Evolutionary conservation across 2,888 invertebrate genomes (phyloP), one percentile per base, ranked within the genome.

Genomic region (Julus scanicus): DNA sequence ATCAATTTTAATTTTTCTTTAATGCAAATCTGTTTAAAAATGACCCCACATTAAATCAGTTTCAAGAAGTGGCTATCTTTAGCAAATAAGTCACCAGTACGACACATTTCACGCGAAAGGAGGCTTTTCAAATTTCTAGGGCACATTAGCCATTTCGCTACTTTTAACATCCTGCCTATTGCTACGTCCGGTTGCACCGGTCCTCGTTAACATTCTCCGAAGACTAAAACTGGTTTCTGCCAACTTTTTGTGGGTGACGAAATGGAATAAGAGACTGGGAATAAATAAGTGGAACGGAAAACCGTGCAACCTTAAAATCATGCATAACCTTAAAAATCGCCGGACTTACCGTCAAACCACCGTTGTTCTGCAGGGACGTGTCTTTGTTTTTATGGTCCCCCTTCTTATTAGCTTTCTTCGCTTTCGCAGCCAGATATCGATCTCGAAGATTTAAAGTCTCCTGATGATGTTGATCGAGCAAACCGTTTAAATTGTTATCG

Each of bases 381-480:
- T 84, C 84, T 39, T 85, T 88, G 49, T 95, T 96, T 93, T 96
- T 96, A 90, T 93, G 93, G 89, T 93, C 92, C 40, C 87, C 89
- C 93, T 97, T 97, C 92, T 94, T 94, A 89, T 96, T 95, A 90
- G 96, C 95, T 90, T 96, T 94, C 93, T 98, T 98, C 90, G 96
- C 95, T 92, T 97, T 98, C 92, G 96, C 96, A 93, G 98, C 98
- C 91, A 97, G 94, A 93, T 95, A 98, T 90, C 97, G 95, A 93
- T 98, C 97, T 92, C 97, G 96, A 90, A 98, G 94, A 90, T 96
- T 95, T 90, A 95, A 94, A 63, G 98, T 97, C 92, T 98, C 97
- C 93, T 97, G 95, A 91, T 96, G 95, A 92, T 98, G 97, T 92
- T 97, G 97, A 91, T 98, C 97, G 93, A 96, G 96, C 89, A 96